These are phyloP conservation scores for Setophaga kirtlandii DNA, from an alignment of 2,113 vertebrate species.

Conservation along the genomic window DNA sequence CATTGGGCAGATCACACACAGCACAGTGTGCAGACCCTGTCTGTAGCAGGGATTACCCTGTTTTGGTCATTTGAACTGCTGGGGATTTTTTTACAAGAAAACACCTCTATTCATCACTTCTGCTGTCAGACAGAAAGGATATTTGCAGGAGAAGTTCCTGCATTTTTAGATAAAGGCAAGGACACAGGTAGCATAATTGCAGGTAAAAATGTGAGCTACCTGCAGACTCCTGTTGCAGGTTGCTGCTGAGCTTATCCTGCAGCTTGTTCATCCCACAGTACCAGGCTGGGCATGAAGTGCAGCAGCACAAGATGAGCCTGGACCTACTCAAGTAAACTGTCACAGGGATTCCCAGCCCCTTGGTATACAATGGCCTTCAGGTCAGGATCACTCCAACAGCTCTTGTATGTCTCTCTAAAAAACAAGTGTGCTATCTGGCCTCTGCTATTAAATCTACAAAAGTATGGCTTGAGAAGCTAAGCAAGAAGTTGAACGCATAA, in stretches of 20 bases:
- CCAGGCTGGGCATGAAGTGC: accelerated
- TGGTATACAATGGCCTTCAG: neutral
- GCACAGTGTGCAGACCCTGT: neutral
- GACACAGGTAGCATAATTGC: accelerated
- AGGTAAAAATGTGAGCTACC: neutral
- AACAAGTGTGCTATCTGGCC: neutral
- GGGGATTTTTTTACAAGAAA: neutral
- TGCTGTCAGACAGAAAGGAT: neutral
- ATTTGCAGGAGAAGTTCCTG: neutral
- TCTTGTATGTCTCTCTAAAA: neutral
- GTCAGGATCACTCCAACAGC: neutral
- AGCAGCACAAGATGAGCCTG: neutral
- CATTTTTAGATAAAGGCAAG: neutral
- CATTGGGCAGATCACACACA: neutral
- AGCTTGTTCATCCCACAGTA: neutral
- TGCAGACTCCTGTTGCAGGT: neutral
- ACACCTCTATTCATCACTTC: neutral
- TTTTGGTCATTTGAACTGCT: neutral
- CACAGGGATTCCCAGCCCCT: neutral
- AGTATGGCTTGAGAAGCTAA: neutral
- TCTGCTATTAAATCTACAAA: neutral
- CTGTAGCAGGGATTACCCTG: neutral
- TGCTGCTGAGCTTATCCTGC: neutral
- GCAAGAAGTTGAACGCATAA: neutral
- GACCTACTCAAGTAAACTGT: neutral